phyloP scores from a whole-genome alignment of 2,888 invertebrate genomes.

The Netelia inedita region DNA sequence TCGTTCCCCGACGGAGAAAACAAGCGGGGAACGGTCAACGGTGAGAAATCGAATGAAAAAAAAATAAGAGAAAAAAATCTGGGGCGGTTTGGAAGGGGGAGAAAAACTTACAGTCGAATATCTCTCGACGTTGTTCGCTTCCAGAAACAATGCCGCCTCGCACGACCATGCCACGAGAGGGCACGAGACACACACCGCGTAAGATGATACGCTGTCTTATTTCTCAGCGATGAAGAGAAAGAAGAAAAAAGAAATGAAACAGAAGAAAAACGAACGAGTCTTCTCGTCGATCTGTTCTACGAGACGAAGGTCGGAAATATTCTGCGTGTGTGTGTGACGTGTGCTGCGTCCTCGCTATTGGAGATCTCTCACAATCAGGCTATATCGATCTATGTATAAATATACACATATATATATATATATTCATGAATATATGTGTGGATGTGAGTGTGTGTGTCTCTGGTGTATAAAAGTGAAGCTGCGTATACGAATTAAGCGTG shows the following conservation, averaged over 20 bases:
- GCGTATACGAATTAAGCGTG: not conserved
- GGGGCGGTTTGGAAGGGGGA: conserved; percentile 12
- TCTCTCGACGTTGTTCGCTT: conserved; percentile 48
- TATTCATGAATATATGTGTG: not conserved
- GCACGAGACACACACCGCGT: conserved; percentile 57
- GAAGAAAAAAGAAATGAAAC: not conserved
- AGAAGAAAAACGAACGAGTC: conserved; percentile 12
- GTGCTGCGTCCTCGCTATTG: conserved; percentile 16
- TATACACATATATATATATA: not conserved
- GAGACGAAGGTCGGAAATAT: conserved; percentile 29
- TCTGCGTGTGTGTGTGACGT: not conserved
- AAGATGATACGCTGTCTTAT: conserved; percentile 66
- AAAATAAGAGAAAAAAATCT: conserved; percentile 24
- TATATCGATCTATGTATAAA: conserved; percentile 22
- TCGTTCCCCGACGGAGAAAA: conserved; percentile 46
- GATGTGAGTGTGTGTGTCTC: not conserved
- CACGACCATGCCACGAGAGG: conserved; percentile 13
- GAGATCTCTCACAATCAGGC: conserved; percentile 45
- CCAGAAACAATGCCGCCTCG: conserved; percentile 61
- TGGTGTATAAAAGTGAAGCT: not conserved
- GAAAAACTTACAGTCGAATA: conserved; percentile 39
- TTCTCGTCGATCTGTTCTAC: conserved; percentile 45
- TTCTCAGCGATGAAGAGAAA: conserved; percentile 48
- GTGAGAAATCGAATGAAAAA: conserved; percentile 41
- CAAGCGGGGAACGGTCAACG: conserved; percentile 37